Conservation (phyloP, 2,888 invertebrate genomes). For the Fragum sueziense region DNA sequence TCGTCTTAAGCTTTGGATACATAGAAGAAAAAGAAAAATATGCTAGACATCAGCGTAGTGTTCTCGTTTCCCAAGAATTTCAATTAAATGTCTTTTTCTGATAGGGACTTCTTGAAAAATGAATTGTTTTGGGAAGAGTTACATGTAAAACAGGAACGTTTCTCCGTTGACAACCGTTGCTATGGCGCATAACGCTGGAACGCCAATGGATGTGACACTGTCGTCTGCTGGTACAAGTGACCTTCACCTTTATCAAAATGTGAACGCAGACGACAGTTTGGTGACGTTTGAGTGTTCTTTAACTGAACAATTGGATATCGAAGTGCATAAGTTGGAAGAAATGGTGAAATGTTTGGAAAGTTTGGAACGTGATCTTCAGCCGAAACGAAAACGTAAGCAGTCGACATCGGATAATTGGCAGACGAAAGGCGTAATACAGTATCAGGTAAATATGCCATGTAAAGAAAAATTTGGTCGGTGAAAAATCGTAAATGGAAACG, state of each 20-base stretch:
- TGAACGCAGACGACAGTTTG: constrained; percentile 4
- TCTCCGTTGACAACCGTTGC: constrained; percentile 2
- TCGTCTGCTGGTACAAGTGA: constrained; percentile 17
- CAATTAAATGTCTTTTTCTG: too few species aligned
- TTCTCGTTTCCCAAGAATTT: too few species aligned
- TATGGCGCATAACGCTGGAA: constrained; percentile 49
- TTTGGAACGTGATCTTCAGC: constrained; percentile 54
- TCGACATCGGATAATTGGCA: constrained; percentile 45
- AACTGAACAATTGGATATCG: constrained; percentile 58
- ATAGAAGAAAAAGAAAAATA: too few species aligned
- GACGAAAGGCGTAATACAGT: constrained; percentile 26
- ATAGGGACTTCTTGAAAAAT: too few species aligned
- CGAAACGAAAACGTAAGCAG: constrained; percentile 36
- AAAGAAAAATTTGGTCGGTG: too few species aligned
- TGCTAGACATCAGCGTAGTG: too few species aligned
- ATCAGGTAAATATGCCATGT: constrained; percentile 53
- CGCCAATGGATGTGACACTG: constrained; percentile 16
- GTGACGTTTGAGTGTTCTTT: constrained; percentile 45
- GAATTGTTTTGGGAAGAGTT: too few species aligned
- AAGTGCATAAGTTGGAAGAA: constrained; percentile 54
- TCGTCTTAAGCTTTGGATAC: too few species aligned
- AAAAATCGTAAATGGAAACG: too few species aligned
- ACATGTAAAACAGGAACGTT: too few species aligned
- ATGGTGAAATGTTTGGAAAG: constrained; percentile 58
- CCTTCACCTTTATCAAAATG: constrained; percentile 25